Evolutionary conservation across 2,888 invertebrate species (phyloP).

Genomic region (Lymantria monacha): DNA sequence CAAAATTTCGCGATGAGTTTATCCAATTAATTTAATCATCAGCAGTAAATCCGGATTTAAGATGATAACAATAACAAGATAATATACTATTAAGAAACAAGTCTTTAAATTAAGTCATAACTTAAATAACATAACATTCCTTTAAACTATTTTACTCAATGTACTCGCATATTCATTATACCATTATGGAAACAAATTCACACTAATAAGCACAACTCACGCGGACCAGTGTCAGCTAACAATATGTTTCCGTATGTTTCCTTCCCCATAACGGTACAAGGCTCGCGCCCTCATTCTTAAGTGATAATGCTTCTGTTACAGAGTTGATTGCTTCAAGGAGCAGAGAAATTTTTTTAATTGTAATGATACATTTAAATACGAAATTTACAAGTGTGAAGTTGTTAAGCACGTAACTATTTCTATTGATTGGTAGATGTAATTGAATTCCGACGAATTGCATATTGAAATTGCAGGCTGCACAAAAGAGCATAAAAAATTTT

Average conservation of each 20-base stretch:
- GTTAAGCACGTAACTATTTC: conserved; percentile 12
- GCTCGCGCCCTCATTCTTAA: conserved; percentile 60
- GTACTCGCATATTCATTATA: too few species aligned
- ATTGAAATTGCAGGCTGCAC: conserved; percentile 2
- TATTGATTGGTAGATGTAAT: conserved; percentile 14
- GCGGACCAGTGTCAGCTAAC: conserved; percentile 9
- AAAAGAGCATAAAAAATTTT: background rate
- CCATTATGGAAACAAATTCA: too few species aligned
- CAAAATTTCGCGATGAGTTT: too few species aligned
- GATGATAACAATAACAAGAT: too few species aligned
- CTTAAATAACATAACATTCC: too few species aligned
- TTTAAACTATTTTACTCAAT: too few species aligned
- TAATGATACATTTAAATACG: conserved; percentile 26
- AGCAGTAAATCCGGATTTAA: too few species aligned
- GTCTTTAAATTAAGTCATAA: too few species aligned
- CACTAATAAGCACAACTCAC: conserved; percentile 5
- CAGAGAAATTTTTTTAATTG: conserved; percentile 54
- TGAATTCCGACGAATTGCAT: conserved; percentile 15
- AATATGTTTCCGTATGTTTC: conserved; percentile 47
- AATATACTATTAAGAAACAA: too few species aligned
- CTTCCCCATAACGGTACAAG: conserved; percentile 56
- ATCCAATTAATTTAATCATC: too few species aligned
- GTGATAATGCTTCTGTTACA: conserved; percentile 66
- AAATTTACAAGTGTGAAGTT: conserved; percentile 31
- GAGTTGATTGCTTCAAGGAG: conserved; percentile 44